Base-by-base conservation (phyloP, 2,888 invertebrate species). In the Laspeyria flexula region DNA sequence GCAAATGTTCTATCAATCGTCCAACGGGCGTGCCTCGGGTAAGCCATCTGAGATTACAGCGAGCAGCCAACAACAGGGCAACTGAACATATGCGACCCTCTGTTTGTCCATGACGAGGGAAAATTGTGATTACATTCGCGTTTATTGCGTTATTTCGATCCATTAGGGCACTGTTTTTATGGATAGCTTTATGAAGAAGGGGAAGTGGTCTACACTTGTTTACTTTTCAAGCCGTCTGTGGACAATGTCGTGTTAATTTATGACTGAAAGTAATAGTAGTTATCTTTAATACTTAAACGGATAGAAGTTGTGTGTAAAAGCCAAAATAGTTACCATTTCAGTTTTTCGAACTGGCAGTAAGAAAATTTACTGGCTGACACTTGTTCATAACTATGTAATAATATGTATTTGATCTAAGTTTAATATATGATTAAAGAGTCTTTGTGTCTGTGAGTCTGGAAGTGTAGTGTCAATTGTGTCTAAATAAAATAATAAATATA, bases 91-190 rank as follows among this genome's bases (percentile, higher is more conserved):
- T 73, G 75, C 66, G 72, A 62, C 71, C 71, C 71, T 65, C 51
- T 65, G 58, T 66, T 60, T 55, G 51, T 38, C 53, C 55, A 56
- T 72, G 75, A 75, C 72, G 63, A 63, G 73, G 79, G 77, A 73
- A 80, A 73, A 73, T 78, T 73, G 70, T 78, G 75, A 84, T 84
- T 78, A 80, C 78, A 79, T 81, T 80, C 79, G 68, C 75, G 73
- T 81, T 82, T 82, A 83, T 83, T 79, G 68, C 79, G 80, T 86
- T 84, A 83, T 83, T 79, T 79, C 73, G 72, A 73, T 75, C 75
- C 75, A 82, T 85, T 81, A 79, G 73, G 70, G 68, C 59, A 65
- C 55, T 62, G 64, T 56, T 64, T 60, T 64, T 61, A 60, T 62
- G 53, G 49, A 57, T 52, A 57, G 55, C 48, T 48, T 56, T 47